Base-by-base conservation (phyloP, 2,113 vertebrate genomes). In the Paratilapia polleni region DNA sequence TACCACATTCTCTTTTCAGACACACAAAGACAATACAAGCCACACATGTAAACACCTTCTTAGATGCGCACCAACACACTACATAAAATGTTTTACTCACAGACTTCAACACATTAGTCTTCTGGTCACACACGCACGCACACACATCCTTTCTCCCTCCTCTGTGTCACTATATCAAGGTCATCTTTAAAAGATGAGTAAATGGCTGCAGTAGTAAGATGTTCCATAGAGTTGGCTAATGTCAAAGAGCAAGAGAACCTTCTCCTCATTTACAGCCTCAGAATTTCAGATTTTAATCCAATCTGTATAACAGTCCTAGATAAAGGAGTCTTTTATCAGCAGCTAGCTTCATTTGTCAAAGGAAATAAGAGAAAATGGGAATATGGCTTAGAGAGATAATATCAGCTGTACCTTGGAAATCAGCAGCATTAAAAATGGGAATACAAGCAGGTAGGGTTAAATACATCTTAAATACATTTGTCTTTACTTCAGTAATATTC, bases 151-250 rank as follows among this genome's bases (percentile, higher is more conserved):
- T 4, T 22, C 43, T 36, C 19, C 34, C 41, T 41, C 36, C n/a
- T 12, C 20, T 28, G 24, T 79, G 64, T 73, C 81, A 38, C 63
- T 47, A 22, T 78, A 38, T 66, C 70, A 85, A 87, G 84, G 73
- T 80, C 63, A 78, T 73, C 64, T 83, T 85, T 43, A 60, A 77
- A 22, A 59, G 10, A 20, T 41, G 17, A 43, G n/a, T 78, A 49
- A 75, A 63, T 60, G n/a, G 83, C 58, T 60, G 22, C 28, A 68
- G 24, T 60, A 49, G 47, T 19, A 47, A 82, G 78, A 77, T 52
- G 47, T 47, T 24, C 43, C 14, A 36, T 54, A 75, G 38, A 56
- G 9, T 34, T 28, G 28, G 10, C 38, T 57, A 3, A 41, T 15
- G 15, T 14, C 41, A 77, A 13, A 61, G 49, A 38, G 31, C 34